Evolutionary conservation across 1,140 invertebrate genomes (phyloP).

Genomic region (Cydia amplana): DNA sequence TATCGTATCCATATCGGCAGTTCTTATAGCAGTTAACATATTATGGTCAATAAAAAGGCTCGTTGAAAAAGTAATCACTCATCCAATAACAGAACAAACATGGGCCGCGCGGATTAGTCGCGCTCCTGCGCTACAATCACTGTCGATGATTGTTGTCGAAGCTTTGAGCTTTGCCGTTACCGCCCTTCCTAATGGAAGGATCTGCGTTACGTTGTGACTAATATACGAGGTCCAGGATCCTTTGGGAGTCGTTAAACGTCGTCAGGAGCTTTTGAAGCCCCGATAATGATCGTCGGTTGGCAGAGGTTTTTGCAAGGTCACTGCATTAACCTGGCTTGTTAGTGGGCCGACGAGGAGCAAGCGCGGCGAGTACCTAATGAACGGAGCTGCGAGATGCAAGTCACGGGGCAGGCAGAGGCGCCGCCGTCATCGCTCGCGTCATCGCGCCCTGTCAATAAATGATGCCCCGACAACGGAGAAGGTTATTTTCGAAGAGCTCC

Average conservation of each 20-base stretch:
- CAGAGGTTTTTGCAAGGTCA: constrained; percentile 72
- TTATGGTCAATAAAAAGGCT: constrained; percentile 30
- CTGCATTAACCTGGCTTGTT: constrained; percentile 77
- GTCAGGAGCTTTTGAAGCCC: constrained; percentile 62
- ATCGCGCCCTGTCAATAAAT: constrained; percentile 67
- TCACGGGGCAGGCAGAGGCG: constrained; percentile 67
- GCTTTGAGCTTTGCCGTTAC: constrained; percentile 55
- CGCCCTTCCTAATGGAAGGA: constrained; percentile 53
- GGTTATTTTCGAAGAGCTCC: constrained; percentile 71
- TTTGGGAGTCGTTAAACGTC: constrained; percentile 71
- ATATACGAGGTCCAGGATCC: constrained; percentile 50
- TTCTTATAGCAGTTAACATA: not conserved
- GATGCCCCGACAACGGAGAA: constrained; percentile 66
- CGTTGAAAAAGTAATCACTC: constrained; percentile 33
- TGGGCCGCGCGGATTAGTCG: constrained; percentile 39
- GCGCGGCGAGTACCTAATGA: constrained; percentile 62
- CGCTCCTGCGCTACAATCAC: constrained; percentile 45
- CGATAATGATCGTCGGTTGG: constrained; percentile 40
- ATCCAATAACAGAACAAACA: constrained; percentile 45
- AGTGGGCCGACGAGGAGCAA: constrained; percentile 49
- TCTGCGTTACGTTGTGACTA: constrained; percentile 20
- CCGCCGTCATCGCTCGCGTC: constrained; percentile 55
- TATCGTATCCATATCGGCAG: not conserved
- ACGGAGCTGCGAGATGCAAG: constrained; percentile 61
- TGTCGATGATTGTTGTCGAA: constrained; percentile 48